Evolutionary conservation across 2,888 invertebrate genomes (phyloP).

Genomic region (Drosophila seclusa): DNA sequence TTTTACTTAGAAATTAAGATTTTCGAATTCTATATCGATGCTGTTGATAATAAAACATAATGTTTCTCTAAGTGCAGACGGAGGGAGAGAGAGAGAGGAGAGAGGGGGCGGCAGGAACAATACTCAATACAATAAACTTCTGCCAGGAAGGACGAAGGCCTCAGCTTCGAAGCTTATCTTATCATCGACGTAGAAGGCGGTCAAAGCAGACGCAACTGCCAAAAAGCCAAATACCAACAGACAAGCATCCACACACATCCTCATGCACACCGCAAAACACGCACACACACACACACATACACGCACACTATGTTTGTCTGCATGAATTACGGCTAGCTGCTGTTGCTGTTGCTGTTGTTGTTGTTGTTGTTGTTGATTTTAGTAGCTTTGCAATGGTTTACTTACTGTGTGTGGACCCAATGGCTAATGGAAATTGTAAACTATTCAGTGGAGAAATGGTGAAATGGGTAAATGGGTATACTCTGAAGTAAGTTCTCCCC

Average conservation of each 20-base stretch:
- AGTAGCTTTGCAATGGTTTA: constrained; percentile 30
- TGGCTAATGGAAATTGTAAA: background rate
- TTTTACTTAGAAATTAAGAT: background rate
- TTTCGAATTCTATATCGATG: background rate
- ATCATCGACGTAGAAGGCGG: constrained; percentile 54
- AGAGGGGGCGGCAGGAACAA: constrained; percentile 18
- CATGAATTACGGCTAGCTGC: constrained; percentile 56
- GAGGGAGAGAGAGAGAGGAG: background rate
- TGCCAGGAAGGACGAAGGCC: constrained; percentile 38
- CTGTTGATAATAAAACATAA: background rate
- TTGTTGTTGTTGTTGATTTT: constrained; percentile 29
- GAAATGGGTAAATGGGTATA: background rate
- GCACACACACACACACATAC: background rate
- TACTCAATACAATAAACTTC: constrained; percentile 51
- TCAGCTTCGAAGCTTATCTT: constrained; percentile 65
- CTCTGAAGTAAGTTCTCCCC: background rate
- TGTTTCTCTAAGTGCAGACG: constrained; percentile 1
- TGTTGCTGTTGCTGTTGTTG: background rate
- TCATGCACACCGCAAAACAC: background rate
- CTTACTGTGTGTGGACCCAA: background rate
- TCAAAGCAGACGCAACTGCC: constrained; percentile 16
- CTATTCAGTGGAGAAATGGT: background rate
- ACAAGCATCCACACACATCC: background rate
- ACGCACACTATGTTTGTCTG: constrained; percentile 5
- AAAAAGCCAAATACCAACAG: constrained; percentile 45